Conservation (phyloP, 2,888 invertebrate species). For the Ormyrus labotus region DNA sequence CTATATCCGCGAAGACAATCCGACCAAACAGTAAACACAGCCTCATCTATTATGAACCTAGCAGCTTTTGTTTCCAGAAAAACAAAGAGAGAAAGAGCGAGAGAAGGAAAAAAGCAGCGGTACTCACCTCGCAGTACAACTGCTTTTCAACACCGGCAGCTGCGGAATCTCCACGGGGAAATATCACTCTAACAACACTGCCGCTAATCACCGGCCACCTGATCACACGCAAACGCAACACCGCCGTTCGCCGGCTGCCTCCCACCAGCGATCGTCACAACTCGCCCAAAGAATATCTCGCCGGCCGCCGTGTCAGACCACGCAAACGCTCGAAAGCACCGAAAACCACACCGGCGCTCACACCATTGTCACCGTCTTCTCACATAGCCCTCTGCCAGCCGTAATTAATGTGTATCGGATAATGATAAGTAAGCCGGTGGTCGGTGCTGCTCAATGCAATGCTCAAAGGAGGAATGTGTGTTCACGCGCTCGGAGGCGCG, state of each 20-base stretch:
- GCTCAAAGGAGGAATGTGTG: not conserved
- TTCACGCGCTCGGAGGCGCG: conserved; percentile 59
- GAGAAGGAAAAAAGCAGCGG: not conserved
- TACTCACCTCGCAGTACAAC: conserved; percentile 3
- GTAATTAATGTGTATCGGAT: too few relatives aligned
- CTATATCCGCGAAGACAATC: too few relatives aligned
- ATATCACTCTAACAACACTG: conserved; percentile 5
- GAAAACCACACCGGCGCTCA: not conserved
- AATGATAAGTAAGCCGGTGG: too few relatives aligned
- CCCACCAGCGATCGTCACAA: not conserved
- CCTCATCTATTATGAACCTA: not conserved
- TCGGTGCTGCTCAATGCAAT: too few relatives aligned
- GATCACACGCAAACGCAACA: not conserved
- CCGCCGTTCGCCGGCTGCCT: not conserved
- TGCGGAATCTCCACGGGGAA: conserved; percentile 3
- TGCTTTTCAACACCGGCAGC: not conserved
- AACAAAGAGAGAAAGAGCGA: not conserved
- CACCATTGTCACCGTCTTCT: conserved; percentile 32
- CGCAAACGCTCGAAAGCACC: not conserved
- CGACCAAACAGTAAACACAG: too few relatives aligned
- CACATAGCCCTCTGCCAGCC: too few relatives aligned
- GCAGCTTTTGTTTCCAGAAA: not conserved
- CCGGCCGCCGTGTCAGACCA: not conserved
- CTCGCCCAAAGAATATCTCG: not conserved
- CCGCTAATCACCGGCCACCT: not conserved